Conservation (phyloP, 2,888 invertebrate species). For the Camponotus fellah region DNA sequence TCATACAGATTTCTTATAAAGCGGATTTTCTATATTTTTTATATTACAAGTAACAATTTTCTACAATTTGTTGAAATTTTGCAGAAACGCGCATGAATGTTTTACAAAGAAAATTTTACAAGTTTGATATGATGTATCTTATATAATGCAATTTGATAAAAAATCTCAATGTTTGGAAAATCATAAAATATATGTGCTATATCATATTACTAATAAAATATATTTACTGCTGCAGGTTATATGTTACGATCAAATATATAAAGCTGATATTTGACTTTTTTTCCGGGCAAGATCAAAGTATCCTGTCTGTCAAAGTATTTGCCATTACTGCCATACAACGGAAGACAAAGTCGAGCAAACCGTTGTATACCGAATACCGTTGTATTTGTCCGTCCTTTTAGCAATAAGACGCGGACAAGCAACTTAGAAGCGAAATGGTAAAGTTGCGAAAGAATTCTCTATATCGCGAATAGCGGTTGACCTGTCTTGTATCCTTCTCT, state of each 20-base stretch:
- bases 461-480: slow-evolving; percentile 15
- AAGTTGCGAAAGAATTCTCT: slow-evolving; percentile 41
- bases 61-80: background rate
- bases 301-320: slow-evolving; percentile 6
- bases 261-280: slow-evolving; percentile 4
- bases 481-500: background rate
- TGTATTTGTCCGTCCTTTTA: slow-evolving; percentile 61
- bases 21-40: background rate
- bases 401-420: slow-evolving; percentile 18
- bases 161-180: background rate
- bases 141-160: background rate
- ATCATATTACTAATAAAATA: slow-evolving; percentile 5
- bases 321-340: background rate
- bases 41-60: background rate
- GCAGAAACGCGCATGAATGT: background rate
- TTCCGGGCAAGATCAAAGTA: background rate
- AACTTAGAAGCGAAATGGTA: slow-evolving; percentile 42
- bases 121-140: background rate
- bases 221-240: background rate
- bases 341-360: background rate
- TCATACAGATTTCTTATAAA: background rate
- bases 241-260: background rate
- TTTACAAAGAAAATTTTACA: background rate
- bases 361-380: slow-evolving; percentile 1
- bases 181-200: background rate